phyloP scores from a whole-genome alignment of 2,113 vertebrate species.

The Morone chrysops region DNA sequence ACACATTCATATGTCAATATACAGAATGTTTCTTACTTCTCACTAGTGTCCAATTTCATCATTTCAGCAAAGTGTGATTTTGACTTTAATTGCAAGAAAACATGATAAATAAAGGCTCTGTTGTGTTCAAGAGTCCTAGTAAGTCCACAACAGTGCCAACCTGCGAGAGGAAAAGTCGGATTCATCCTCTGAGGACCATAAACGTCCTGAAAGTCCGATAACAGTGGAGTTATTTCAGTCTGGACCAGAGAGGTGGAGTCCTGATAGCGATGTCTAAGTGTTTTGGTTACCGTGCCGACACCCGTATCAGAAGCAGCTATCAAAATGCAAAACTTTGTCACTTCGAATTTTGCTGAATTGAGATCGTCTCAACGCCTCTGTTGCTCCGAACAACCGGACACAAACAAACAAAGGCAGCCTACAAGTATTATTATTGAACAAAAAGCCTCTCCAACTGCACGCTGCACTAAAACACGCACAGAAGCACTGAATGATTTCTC shows the following conservation, averaged over 20 bases:
- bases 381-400: background rate
- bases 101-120: no score
- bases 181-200: no score
- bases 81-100: no score
- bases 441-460: background rate
- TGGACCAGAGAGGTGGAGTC: background rate
- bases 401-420: constrained; percentile 13
- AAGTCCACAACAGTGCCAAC: no score
- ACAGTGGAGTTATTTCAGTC: background rate
- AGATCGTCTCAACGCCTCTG: background rate
- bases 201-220: no score
- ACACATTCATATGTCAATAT: no score
- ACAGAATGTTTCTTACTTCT: background rate
- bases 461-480: background rate
- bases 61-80: background rate
- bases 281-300: background rate
- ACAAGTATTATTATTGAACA: background rate
- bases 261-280: background rate
- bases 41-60: background rate
- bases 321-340: constrained; percentile 1
- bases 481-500: background rate
- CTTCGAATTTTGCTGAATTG: background rate
- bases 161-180: no score
- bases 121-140: no score
- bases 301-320: background rate